These are phyloP conservation scores for Pempheris klunzingeri DNA, from an alignment of 2,797 vertebrate species.

Conservation along the genomic window DNA sequence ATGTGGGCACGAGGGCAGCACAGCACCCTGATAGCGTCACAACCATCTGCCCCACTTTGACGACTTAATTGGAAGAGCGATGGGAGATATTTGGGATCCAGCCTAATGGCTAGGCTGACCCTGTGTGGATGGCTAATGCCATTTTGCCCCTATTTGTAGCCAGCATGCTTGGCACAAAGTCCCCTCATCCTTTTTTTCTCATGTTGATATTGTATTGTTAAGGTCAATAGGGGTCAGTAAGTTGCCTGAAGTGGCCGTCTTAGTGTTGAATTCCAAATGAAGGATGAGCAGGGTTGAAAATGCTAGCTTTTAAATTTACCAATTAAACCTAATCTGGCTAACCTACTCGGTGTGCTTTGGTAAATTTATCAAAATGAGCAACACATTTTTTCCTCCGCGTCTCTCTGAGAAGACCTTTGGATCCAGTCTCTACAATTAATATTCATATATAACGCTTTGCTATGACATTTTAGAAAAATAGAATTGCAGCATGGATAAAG, in stretches of 20 bases:
- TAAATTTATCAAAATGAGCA: conserved; percentile 7
- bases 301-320: conserved; percentile 38
- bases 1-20: conserved; percentile 75
- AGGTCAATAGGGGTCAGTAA: conserved; percentile 70
- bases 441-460: not conserved
- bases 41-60: conserved; percentile 78
- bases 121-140: conserved; percentile 54
- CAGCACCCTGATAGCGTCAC: conserved; percentile 70
- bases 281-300: conserved; percentile 34
- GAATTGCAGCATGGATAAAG: not conserved
- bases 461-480: not conserved
- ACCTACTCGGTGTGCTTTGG: conserved; percentile 6
- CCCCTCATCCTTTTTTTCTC: conserved; percentile 29
- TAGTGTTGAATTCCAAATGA: conserved; percentile 61
- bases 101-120: conserved; percentile 71
- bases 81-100: conserved; percentile 67
- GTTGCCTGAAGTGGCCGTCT: conserved; percentile 47
- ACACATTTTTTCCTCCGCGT: no score
- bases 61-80: conserved; percentile 80
- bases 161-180: conserved; percentile 24
- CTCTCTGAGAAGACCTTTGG: not conserved
- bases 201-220: conserved; percentile 41
- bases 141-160: conserved; percentile 65
- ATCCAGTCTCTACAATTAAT: not conserved
- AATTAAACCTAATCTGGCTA: conserved; percentile 22